Evolutionary conservation across 1,140 invertebrate species (phyloP).

Genomic region (Drosophila teissieri): DNA sequence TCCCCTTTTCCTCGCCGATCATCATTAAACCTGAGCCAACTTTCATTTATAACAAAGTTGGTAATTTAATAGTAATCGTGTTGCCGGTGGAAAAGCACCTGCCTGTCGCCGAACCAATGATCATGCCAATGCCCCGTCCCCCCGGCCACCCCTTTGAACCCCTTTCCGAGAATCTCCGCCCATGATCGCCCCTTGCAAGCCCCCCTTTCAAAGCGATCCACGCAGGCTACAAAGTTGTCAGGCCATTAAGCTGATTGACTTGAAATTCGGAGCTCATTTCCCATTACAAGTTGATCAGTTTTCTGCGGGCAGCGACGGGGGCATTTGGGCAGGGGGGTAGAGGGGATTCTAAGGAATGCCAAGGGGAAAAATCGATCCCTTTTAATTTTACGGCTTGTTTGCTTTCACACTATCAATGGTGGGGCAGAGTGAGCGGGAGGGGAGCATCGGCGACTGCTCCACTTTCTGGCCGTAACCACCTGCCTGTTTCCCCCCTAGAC

Average conservation of each 20-base stretch:
- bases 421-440: constrained; percentile 28
- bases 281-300: constrained; percentile 80
- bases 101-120: constrained; percentile 35
- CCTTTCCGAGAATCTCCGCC: constrained; percentile 1
- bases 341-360: constrained; percentile 4
- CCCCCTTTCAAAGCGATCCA: constrained; percentile 21
- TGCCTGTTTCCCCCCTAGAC: not conserved
- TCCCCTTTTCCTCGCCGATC: constrained; percentile 3
- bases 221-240: constrained; percentile 68
- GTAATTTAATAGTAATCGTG: constrained; percentile 22
- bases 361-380: constrained; percentile 40
- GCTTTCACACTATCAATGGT: constrained; percentile 77
- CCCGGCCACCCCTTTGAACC: not conserved
- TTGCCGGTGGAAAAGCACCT: constrained; percentile 39
- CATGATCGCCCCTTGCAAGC: not conserved
- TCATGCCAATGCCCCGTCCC: constrained; percentile 9
- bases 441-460: constrained; percentile 40
- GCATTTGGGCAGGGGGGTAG: not conserved
- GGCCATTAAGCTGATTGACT: constrained; percentile 80
- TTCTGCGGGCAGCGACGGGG: constrained; percentile 22
- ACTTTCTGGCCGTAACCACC: constrained; percentile 52
- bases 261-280: constrained; percentile 77
- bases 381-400: constrained; percentile 81
- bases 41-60: constrained; percentile 42
- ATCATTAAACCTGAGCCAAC: constrained; percentile 7